Base-by-base conservation (phyloP, 2,888 invertebrate species). In the Galerucella pusilla region DNA sequence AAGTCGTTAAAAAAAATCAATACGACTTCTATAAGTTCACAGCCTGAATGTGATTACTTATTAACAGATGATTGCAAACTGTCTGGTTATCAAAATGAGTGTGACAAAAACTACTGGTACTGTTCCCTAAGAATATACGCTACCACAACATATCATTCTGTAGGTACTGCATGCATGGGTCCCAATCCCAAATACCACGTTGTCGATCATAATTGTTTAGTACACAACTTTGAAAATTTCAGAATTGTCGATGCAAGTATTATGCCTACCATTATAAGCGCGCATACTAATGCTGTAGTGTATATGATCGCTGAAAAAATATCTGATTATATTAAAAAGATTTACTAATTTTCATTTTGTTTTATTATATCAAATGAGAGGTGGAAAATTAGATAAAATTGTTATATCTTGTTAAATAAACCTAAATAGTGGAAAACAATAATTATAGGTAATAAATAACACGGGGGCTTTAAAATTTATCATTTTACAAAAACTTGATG, bases 1-100 rank as follows among this genome's bases (percentile, higher is more conserved):
- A 88, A 89, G 2, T 90, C 92, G 0, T 91, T 94, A 85, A 90
- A 90, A 82, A 87, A 86, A 20, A 89, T 90, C 25, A 91, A 91
- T 0, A 88, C 93, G 0, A 88, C 85, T 16, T 90, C 89, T 49
- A 88, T 88, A 1, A 86, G 69, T 20, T 28, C 12, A 11, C 65
- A 69, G 25, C 68, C 70, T 10, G 68, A 42, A 5, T 77, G 77
- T 65, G 77, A 75, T 12, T 88, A 4, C 88, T 88, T 73, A 52
- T 52, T 52, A 52, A n/a, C 52, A 6, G 6, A 52, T n/a, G 52
- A 52, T n/a, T 52, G 52, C 14, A 52, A 52, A 52, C 14, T 6
- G n/a, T 52, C 52, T n/a, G 52, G 52, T 7, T 52, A 90, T 90
- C 68, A 60, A 25, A 25, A 52, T 52, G 1, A 89, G 89, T 0